phyloP scores from a whole-genome alignment of 2,113 vertebrate genomes.

The Pangasianodon gigas region DNA sequence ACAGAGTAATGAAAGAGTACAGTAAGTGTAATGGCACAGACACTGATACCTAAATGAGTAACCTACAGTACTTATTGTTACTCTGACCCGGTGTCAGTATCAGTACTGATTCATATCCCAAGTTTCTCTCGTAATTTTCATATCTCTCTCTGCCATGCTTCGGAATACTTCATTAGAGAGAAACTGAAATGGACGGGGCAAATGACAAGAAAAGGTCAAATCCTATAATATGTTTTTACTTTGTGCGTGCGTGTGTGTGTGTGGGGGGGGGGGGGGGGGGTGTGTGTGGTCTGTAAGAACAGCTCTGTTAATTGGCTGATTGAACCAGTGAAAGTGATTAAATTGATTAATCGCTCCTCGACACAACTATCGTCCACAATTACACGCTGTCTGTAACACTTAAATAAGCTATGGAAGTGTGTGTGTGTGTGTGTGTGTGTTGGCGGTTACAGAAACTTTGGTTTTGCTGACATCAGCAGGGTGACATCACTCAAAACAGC shows the following conservation, averaged over 20 bases:
- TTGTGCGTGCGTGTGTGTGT: neutral
- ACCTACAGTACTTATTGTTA: neutral
- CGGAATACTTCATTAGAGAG: neutral
- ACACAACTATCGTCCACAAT: slow-evolving; percentile 36
- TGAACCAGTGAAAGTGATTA: slow-evolving; percentile 44
- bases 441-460: slow-evolving; percentile 56
- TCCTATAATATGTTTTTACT: neutral
- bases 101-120: neutral
- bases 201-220: slow-evolving; percentile 5
- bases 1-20: neutral
- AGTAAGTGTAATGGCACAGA: neutral
- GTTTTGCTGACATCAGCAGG: slow-evolving; percentile 72
- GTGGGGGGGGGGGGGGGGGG: neutral
- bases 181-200: neutral
- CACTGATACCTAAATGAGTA: no score
- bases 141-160: neutral
- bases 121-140: neutral
- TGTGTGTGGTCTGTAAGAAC: neutral
- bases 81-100: neutral
- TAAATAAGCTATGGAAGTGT: slow-evolving; percentile 29
- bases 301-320: slow-evolving; percentile 44
- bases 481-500: slow-evolving; percentile 69
- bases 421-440: slow-evolving; percentile 19
- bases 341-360: slow-evolving; percentile 48
- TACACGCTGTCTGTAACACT: slow-evolving; percentile 56